Conservation (phyloP, 1,140 invertebrate genomes). For the Leptopilina boulardi region DNA sequence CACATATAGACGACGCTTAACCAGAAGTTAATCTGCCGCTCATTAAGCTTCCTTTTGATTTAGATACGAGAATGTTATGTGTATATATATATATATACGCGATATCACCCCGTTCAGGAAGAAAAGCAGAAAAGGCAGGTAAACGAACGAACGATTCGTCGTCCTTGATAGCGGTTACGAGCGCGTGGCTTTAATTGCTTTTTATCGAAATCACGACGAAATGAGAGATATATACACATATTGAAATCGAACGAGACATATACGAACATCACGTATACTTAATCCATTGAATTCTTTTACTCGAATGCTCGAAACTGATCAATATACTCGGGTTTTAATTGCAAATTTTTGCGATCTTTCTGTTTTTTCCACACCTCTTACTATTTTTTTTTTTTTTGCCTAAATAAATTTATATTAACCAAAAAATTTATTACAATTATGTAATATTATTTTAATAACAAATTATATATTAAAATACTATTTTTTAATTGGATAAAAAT, state of each 20-base stretch:
- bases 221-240: slow-evolving; percentile 35
- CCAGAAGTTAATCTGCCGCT: slow-evolving; percentile 52
- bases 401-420: no score
- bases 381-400: no score
- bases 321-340: slow-evolving; percentile 5
- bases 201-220: slow-evolving; percentile 56
- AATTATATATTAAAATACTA: no score
- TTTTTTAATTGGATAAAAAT: no score
- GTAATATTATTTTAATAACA: no score
- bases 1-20: slow-evolving; percentile 6
- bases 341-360: slow-evolving; percentile 2
- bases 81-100: not conserved
- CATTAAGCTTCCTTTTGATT: slow-evolving; percentile 49
- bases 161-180: slow-evolving; percentile 42
- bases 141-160: not conserved
- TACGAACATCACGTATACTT: slow-evolving; percentile 14
- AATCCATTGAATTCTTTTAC: slow-evolving; percentile 22
- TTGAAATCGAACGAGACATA: slow-evolving; percentile 27
- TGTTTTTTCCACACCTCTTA: not conserved
- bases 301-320: slow-evolving; percentile 13
- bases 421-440: no score
- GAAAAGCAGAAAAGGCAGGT: slow-evolving; percentile 10
- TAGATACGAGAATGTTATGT: slow-evolving; percentile 41
- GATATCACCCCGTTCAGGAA: slow-evolving; percentile 7
- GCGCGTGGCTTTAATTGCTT: slow-evolving; percentile 57